These are phyloP conservation scores for Anser brachyrhynchus DNA, from an alignment of 2,113 vertebrate species.

Conservation along the genomic window DNA sequence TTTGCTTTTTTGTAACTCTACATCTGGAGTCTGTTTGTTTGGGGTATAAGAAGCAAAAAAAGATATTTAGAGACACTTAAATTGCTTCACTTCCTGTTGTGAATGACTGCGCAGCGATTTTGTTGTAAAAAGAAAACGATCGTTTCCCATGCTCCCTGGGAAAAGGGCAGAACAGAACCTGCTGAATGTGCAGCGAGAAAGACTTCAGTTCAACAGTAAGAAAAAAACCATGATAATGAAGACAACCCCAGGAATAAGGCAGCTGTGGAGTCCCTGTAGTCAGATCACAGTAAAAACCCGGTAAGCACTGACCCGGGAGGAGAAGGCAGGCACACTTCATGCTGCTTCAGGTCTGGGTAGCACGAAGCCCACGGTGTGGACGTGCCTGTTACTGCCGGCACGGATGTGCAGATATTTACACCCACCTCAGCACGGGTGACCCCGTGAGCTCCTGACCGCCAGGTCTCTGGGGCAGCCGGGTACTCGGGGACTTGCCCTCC, in stretches of 20 bases:
- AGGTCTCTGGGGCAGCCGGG: background rate
- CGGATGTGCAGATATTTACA: background rate
- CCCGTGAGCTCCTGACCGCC: background rate
- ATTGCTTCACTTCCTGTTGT: conserved; percentile 61
- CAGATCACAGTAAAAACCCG: background rate
- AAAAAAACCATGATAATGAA: conserved; percentile 1
- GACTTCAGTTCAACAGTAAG: background rate
- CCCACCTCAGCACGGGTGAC: background rate
- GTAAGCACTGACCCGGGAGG: background rate
- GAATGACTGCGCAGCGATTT: conserved; percentile 43
- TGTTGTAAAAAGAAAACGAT: conserved; percentile 42
- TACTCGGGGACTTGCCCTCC: background rate
- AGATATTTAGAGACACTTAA: conserved; percentile 62
- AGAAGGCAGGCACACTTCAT: background rate
- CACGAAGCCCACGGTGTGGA: background rate
- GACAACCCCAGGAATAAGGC: background rate
- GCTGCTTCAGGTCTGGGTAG: background rate
- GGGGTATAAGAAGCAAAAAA: conserved; percentile 45
- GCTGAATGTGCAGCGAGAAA: conserved; percentile 23
- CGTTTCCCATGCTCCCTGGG: conserved; percentile 36
- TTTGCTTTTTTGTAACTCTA: conserved; percentile 24
- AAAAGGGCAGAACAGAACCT: conserved; percentile 46
- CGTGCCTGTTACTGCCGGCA: background rate
- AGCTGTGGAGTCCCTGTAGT: background rate
- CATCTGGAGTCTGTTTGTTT: conserved; percentile 65